Conservation (phyloP, 2,888 invertebrate species). For the Agonopterix subpropinquella region DNA sequence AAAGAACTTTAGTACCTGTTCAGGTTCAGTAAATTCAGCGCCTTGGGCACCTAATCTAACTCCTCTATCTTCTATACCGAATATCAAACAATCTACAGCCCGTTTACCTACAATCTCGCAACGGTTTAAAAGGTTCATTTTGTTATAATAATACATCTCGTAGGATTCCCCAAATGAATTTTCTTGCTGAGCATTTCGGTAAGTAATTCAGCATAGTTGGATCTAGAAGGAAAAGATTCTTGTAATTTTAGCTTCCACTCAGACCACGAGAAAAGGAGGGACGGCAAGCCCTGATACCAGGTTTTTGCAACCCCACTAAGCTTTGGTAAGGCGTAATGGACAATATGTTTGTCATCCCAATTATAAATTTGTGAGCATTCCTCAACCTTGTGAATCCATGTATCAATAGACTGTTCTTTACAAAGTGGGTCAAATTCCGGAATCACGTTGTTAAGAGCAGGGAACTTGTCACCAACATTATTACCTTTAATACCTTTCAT, state of each 20-base stretch:
- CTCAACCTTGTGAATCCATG: constrained; percentile 14
- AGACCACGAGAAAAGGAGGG: constrained; percentile 7
- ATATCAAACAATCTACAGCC: constrained; percentile 17
- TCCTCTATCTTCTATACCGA: constrained; percentile 15
- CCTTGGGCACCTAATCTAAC: constrained; percentile 16
- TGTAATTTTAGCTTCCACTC: constrained; percentile 14
- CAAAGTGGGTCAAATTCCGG: constrained; percentile 6
- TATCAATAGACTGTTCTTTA: constrained; percentile 8
- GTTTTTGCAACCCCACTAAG: constrained; percentile 10
- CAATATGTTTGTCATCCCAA: constrained; percentile 12
- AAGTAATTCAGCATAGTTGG: constrained; percentile 14
- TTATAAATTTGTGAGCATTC: constrained; percentile 12
- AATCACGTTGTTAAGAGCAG: not conserved
- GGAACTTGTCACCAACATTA: not conserved
- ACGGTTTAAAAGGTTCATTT: constrained; percentile 12
- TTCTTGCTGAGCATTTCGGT: constrained; percentile 10
- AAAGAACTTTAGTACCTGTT: constrained; percentile 13
- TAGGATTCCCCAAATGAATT: constrained; percentile 10
- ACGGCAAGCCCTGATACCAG: constrained; percentile 14
- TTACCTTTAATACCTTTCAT: not conserved
- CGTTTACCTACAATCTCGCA: constrained; percentile 12
- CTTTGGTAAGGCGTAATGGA: constrained; percentile 10
- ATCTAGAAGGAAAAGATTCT: constrained; percentile 11
- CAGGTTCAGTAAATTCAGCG: constrained; percentile 12
- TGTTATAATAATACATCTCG: constrained; percentile 11